Percentiles rank a stretch among this genome's conserved stretches.
Conservation (phyloP, 2,113 vertebrate genomes). For the Pelecanoides urinatrix region DNA sequence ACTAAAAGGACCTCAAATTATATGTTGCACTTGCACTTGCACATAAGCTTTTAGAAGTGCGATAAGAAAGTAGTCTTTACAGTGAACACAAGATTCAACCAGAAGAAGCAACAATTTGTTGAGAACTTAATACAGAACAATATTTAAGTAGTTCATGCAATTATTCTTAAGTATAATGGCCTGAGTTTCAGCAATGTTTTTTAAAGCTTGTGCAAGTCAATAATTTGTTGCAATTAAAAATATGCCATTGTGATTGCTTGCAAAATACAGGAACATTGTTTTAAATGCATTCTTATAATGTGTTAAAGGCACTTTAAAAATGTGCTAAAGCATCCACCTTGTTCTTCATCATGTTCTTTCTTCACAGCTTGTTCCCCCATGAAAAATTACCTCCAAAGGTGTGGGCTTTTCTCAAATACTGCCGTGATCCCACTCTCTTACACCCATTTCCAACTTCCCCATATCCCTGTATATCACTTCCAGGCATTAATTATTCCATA, state of each 20-base stretch:
- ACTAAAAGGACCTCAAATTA: neutral
- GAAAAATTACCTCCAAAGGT: neutral
- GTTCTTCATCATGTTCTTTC: neutral
- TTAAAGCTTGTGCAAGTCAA: neutral
- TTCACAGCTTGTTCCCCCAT: neutral
- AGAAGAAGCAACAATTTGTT: neutral
- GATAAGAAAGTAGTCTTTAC: neutral
- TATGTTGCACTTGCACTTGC: neutral
- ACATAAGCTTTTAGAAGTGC: neutral
- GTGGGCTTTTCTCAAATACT: neutral
- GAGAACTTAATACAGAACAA: neutral
- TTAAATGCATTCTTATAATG: neutral
- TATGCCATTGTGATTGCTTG: neutral
- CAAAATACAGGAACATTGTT: neutral
- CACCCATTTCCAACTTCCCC: neutral
- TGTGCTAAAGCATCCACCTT: neutral
- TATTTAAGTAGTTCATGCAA: neutral
- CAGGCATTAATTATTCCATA: neutral
- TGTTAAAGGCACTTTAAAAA: neutral
- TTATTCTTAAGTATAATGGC: neutral
- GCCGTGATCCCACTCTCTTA: neutral
- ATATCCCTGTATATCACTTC: neutral
- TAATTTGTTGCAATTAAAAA: conserved; percentile 4
- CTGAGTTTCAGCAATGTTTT: neutral
- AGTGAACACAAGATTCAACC: neutral